Evolutionary conservation across 2,888 invertebrate genomes (phyloP).

Genomic region (Brenthis daphne): DNA sequence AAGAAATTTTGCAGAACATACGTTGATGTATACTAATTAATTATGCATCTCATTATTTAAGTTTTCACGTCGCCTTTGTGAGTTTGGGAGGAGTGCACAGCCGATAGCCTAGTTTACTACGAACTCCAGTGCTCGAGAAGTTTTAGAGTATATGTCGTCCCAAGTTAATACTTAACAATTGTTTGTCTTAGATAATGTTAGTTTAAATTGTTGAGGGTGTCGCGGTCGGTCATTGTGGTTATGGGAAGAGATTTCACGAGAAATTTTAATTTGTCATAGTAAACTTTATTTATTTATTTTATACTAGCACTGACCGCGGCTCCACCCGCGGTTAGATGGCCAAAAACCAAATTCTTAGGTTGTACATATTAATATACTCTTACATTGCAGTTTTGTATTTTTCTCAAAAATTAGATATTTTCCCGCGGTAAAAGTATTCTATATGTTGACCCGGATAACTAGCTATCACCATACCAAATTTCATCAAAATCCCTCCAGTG

Average conservation of each 20-base stretch:
- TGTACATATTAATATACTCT: no score
- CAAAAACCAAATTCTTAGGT: no score
- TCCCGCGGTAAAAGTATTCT: no score
- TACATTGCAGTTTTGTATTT: no score
- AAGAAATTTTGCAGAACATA: background rate
- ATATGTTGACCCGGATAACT: no score
- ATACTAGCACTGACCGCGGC: no score
- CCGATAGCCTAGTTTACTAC: constrained; percentile 69
- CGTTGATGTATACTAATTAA: constrained; percentile 58
- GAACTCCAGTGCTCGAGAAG: constrained; percentile 55
- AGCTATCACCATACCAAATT: no score
- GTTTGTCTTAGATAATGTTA: constrained; percentile 39
- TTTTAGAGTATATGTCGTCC: constrained; percentile 62
- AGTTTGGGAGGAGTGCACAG: constrained; percentile 59
- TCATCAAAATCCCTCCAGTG: no score
- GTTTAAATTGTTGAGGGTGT: constrained; percentile 34
- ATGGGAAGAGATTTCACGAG: background rate
- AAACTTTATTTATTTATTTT: no score
- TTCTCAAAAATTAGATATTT: no score
- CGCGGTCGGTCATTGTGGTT: background rate
- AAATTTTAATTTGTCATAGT: no score
- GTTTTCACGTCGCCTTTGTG: constrained; percentile 69
- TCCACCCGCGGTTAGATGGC: no score
- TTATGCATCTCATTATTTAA: constrained; percentile 80
- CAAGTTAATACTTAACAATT: constrained; percentile 40